Evolutionary conservation across 2,113 vertebrate genomes (phyloP).

Genomic region (Brachyhypopomus occidentalis): DNA sequence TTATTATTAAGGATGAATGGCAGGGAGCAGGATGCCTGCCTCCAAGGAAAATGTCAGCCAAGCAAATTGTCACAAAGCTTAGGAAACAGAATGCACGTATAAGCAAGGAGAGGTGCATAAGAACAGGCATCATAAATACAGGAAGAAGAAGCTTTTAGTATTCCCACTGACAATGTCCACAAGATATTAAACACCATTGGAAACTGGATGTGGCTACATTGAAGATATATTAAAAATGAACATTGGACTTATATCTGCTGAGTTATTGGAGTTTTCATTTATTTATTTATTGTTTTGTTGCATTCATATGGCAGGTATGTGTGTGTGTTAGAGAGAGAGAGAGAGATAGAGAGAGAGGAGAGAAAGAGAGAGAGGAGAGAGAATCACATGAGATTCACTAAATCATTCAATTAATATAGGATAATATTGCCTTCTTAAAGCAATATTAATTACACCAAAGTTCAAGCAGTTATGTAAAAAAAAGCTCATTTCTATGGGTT

Average conservation of each 20-base stretch:
- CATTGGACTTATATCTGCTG: neutral
- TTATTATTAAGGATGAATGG: neutral
- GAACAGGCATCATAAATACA: neutral
- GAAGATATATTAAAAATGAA: neutral
- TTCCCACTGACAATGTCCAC: neutral
- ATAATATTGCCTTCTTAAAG: neutral
- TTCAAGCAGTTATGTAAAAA: neutral
- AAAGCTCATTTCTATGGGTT: neutral
- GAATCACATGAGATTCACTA: neutral
- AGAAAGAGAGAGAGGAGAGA: neutral
- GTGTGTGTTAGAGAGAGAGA: no score
- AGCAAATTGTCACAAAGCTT: neutral
- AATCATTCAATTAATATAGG: neutral
- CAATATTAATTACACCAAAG: neutral
- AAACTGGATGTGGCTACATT: neutral
- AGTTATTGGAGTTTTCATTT: neutral
- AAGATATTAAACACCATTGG: neutral
- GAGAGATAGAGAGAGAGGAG: no score
- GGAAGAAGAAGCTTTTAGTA: neutral
- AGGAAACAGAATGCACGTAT: neutral
- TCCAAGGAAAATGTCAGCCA: neutral
- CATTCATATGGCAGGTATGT: neutral
- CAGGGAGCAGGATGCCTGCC: neutral
- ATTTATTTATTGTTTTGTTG: neutral
- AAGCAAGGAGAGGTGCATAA: neutral